Base-by-base conservation (phyloP, 2,797 vertebrate genomes). In the Florisuga fusca region DNA sequence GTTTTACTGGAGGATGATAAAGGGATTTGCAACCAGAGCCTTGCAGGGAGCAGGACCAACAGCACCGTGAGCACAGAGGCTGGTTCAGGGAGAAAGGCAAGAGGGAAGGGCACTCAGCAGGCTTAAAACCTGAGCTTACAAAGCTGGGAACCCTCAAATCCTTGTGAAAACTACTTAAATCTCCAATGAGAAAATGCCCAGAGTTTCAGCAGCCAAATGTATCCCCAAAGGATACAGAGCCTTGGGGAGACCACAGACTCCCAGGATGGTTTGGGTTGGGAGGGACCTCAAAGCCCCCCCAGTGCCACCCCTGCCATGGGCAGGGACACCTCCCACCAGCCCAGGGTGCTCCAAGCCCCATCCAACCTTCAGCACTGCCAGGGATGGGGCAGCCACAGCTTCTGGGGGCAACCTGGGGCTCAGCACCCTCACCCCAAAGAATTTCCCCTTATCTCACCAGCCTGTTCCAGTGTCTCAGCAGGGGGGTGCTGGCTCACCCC, bases 51-150 rank as follows among this genome's bases (percentile, higher is more conserved):
- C 9, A 87, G 48, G 4, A 69, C 23, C 2, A 6, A 8, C 74
- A 74, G 19, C 33, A 21, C 31, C 72, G 83, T 0, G 0, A 41
- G 23, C 1, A 1, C 0, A 0, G 27, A 38, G 69, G 66, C 33
- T 59, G 72, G 5, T 10, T 31, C 51, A 55, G 34, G 54, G 79
- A 51, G 26, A 26, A 6, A 0, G 1, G 27, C 16, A 19, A 25
- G 61, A 58, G 18, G 1, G 0, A 69, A 26, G 33, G 33, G 31
- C 31, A 14, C 25, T 14, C 0, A 1, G 20, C 0, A 3, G 36
- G 2, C 22, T 41, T 18, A 4, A 58, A 90, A 21, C 8, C 11
- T 10, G 0, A 41, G 64, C 46, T 31, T 50, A 19, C 16, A 66
- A 50, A 68, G 63, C n/a, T 90, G 86, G 29, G 25, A 58, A 36